Conservation (phyloP, 2,888 invertebrate species). For the Matsumyia berberina region DNA sequence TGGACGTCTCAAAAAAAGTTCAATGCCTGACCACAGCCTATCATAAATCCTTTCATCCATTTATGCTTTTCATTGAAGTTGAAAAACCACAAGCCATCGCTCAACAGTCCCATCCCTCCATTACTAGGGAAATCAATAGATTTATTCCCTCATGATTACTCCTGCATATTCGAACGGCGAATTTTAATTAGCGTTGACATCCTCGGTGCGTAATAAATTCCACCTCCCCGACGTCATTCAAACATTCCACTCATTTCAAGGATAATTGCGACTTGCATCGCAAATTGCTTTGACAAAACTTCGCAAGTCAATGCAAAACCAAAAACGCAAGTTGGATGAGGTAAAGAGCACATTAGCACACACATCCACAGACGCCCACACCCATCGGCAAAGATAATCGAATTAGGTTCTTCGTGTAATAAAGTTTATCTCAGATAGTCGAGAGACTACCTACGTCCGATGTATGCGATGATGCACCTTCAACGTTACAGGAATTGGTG, state of each 20-base stretch:
- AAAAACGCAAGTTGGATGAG: constrained; percentile 37
- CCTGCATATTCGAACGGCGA: constrained; percentile 32
- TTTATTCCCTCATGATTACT: constrained; percentile 40
- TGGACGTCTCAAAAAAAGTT: too few species aligned
- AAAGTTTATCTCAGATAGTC: constrained; percentile 70
- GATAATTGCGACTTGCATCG: constrained; percentile 75
- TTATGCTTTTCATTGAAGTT: too few species aligned
- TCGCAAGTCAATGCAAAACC: constrained; percentile 72
- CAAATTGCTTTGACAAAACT: constrained; percentile 75
- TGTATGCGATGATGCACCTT: constrained; percentile 67
- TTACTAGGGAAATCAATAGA: background rate
- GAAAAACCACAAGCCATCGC: too few species aligned
- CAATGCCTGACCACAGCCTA: too few species aligned
- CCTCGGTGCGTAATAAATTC: constrained; percentile 68
- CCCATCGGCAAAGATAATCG: constrained; percentile 58
- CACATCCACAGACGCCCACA: constrained; percentile 1
- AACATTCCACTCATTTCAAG: constrained; percentile 71
- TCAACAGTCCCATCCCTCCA: too few species aligned
- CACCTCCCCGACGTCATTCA: constrained; percentile 47
- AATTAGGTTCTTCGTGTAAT: constrained; percentile 75
- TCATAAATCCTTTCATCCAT: too few species aligned
- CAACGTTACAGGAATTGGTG: constrained; percentile 46
- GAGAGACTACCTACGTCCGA: constrained; percentile 39
- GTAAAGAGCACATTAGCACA: background rate
- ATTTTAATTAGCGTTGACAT: constrained; percentile 75